Conservation (phyloP, 2,888 invertebrate species). For the Julus scanicus region DNA sequence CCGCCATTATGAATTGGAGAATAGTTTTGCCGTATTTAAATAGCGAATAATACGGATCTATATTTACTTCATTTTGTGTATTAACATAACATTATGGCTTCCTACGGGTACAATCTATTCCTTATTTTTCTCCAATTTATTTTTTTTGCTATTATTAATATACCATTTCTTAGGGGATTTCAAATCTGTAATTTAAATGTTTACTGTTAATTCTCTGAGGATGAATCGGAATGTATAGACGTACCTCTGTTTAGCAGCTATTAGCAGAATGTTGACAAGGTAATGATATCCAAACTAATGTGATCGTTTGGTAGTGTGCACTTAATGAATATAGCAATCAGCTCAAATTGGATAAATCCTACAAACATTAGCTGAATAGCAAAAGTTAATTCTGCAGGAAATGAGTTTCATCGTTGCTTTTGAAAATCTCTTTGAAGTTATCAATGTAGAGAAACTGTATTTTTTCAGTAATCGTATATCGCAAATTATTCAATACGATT, state of each 20-base stretch:
- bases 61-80: too few relatives aligned
- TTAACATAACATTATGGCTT: too few relatives aligned
- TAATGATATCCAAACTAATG: not conserved
- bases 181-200: not conserved
- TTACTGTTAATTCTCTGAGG: not conserved
- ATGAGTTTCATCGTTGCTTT: not conserved
- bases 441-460: not conserved
- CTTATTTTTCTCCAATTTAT: not conserved
- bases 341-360: not conserved
- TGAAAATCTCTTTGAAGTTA: not conserved
- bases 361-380: not conserved
- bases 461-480: not conserved
- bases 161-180: not conserved
- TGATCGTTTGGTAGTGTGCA: not conserved
- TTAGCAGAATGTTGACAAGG: not conserved
- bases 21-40: too few relatives aligned
- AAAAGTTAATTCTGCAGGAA: not conserved
- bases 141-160: not conserved
- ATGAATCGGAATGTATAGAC: too few relatives aligned
- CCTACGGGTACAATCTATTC: not conserved
- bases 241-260: too few relatives aligned
- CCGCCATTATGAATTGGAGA: too few relatives aligned
- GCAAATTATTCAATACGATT: not conserved
- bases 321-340: not conserved
- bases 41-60: too few relatives aligned